These are phyloP conservation scores for Pomacea canaliculata DNA, from an alignment of 2,888 invertebrate species.

Conservation along the genomic window DNA sequence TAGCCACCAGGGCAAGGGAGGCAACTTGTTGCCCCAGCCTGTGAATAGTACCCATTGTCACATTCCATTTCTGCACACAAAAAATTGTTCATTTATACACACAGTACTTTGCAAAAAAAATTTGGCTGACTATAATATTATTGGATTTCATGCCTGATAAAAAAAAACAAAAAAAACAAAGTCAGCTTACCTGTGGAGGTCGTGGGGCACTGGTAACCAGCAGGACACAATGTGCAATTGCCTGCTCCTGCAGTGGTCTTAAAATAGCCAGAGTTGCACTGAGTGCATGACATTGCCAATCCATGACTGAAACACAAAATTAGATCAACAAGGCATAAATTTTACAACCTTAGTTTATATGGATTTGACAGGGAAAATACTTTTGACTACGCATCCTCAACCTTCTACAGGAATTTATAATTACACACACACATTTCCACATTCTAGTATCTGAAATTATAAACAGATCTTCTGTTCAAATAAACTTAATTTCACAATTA, in stretches of 20 bases:
- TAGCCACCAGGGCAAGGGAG: conserved; percentile 60
- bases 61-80: conserved; percentile 44
- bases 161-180: no score
- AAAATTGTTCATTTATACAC: no score
- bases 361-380: neutral
- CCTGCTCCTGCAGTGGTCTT: conserved; percentile 45
- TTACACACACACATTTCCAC: no score
- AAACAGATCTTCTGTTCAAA: no score
- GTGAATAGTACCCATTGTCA: conserved; percentile 55
- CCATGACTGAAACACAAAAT: conserved; percentile 38
- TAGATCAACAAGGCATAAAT: neutral
- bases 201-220: conserved; percentile 53
- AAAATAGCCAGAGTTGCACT: conserved; percentile 55
- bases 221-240: conserved; percentile 54
- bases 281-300: conserved; percentile 47
- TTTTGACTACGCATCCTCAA: neutral
- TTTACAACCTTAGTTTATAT: neutral
- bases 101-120: no score
- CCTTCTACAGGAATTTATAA: no score
- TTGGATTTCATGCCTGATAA: no score
- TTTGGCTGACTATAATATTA: no score
- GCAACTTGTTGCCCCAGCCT: conserved; percentile 50
- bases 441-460: no score
- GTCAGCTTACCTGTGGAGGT: conserved; percentile 40
- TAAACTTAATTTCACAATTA: no score